A percentile compares a stretch with the other conserved stretches of the same genome.
Conservation (phyloP, 2,113 vertebrate genomes). For the Eira barbara region DNA sequence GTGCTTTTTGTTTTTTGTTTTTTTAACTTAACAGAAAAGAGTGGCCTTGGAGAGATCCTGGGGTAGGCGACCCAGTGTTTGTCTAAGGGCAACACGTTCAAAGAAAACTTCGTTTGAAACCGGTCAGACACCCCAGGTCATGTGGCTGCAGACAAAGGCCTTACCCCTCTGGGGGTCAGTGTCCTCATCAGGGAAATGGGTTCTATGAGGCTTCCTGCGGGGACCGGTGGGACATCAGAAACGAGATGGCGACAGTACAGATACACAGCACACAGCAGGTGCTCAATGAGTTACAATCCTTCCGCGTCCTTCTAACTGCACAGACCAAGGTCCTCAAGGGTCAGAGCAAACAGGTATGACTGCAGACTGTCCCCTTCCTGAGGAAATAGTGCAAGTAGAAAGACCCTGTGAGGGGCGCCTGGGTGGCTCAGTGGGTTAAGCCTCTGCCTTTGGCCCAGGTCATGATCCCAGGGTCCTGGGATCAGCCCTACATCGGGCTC, state of each 20-base stretch:
- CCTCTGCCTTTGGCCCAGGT: no score
- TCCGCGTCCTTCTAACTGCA: not conserved
- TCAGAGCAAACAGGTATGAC: not conserved
- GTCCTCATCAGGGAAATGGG: not conserved
- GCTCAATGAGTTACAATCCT: no score
- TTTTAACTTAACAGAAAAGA: not conserved
- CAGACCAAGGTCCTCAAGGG: not conserved
- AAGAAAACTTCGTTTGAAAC: not conserved
- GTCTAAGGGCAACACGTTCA: not conserved
- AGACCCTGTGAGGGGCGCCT: no score
- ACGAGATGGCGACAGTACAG: rapidly evolving
- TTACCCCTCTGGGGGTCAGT: not conserved
- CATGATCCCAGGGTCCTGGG: no score
- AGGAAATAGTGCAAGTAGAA: no score
- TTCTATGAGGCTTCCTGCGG: rapidly evolving
- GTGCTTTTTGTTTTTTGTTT: not conserved
- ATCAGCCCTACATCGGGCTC: no score
- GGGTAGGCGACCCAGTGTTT: not conserved
- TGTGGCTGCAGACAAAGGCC: no score
- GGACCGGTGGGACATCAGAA: no score
- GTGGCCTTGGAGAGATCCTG: not conserved
- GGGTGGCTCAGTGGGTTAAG: no score
- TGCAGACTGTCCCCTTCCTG: rapidly evolving
- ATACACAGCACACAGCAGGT: rapidly evolving
- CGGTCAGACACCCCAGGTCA: not conserved